Conservation (phyloP, 2,113 vertebrate species). For the Rattus rattus region DNA sequence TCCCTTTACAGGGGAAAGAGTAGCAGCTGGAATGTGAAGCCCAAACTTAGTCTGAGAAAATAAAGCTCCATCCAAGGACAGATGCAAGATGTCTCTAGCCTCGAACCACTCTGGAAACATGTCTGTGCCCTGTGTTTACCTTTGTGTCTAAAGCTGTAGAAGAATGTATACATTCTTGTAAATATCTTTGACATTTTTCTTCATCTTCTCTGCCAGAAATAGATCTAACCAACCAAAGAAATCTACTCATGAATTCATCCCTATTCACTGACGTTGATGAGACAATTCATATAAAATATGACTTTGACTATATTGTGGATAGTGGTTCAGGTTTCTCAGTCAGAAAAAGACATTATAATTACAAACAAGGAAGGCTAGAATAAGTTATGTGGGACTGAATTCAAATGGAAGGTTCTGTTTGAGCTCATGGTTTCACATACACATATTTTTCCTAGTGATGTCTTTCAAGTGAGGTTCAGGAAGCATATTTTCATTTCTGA, state of each 20-base stretch:
- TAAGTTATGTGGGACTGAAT: not conserved
- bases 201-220: not conserved
- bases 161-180: not conserved
- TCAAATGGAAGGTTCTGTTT: not conserved
- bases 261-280: slow-evolving; percentile 13
- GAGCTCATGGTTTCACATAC: not conserved
- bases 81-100: slow-evolving; percentile 67
- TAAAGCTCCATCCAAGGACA: slow-evolving; percentile 61
- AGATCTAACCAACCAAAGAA: not conserved
- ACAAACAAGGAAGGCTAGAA: not conserved
- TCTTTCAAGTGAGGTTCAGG: not conserved
- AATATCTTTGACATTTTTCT: not conserved
- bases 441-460: not conserved
- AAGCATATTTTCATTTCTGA: slow-evolving; percentile 47
- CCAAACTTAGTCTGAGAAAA: slow-evolving; percentile 77
- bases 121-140: slow-evolving; percentile 8
- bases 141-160: slow-evolving; percentile 61
- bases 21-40: slow-evolving; percentile 75
- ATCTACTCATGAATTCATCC: not conserved
- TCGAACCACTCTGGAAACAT: slow-evolving; percentile 70
- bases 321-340: slow-evolving; percentile 15
- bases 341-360: not conserved
- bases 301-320: slow-evolving; percentile 15
- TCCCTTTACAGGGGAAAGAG: slow-evolving; percentile 26
- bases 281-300: not conserved